Evolutionary conservation across 2,797 vertebrate genomes (phyloP).

Genomic region (Thamnophis elegans): DNA sequence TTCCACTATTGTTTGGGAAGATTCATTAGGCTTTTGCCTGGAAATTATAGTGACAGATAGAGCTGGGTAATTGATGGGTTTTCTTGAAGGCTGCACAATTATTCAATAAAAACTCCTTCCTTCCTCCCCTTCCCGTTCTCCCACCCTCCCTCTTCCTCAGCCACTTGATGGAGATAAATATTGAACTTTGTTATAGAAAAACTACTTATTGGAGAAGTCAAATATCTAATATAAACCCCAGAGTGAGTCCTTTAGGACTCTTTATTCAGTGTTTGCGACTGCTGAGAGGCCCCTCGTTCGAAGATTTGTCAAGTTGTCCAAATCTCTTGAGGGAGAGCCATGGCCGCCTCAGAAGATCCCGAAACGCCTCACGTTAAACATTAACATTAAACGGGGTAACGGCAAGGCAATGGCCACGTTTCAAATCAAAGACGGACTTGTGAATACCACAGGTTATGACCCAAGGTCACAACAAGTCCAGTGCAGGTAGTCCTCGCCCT

Average conservation of each 20-base stretch:
- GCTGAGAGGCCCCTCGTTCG: rapidly evolving
- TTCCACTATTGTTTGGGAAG: slow-evolving; percentile 68
- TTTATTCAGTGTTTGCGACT: not conserved
- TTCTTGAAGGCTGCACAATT: slow-evolving; percentile 67
- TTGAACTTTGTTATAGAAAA: slow-evolving; percentile 60
- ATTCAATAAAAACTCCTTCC: slow-evolving; percentile 69
- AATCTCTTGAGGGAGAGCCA: not conserved
- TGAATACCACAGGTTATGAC: not conserved
- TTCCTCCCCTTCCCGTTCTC: slow-evolving; percentile 33
- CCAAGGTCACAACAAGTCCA: not conserved
- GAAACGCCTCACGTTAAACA: not conserved
- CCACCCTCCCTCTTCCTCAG: slow-evolving; percentile 25
- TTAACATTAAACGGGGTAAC: not conserved
- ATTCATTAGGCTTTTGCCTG: slow-evolving; percentile 68
- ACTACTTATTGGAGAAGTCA: slow-evolving; percentile 48
- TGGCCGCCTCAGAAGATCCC: not conserved
- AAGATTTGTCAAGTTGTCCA: not conserved
- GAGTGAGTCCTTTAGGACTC: not conserved
- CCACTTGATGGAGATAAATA: slow-evolving; percentile 69
- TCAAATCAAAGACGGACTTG: not conserved
- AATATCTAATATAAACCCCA: slow-evolving; percentile 4
- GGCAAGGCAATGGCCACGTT: not conserved
- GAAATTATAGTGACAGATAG: slow-evolving; percentile 69
- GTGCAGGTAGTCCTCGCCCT: too few species aligned
- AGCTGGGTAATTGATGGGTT: slow-evolving; percentile 65